Base-by-base conservation (phyloP, 2,888 invertebrate genomes). In the Unio pictorum region DNA sequence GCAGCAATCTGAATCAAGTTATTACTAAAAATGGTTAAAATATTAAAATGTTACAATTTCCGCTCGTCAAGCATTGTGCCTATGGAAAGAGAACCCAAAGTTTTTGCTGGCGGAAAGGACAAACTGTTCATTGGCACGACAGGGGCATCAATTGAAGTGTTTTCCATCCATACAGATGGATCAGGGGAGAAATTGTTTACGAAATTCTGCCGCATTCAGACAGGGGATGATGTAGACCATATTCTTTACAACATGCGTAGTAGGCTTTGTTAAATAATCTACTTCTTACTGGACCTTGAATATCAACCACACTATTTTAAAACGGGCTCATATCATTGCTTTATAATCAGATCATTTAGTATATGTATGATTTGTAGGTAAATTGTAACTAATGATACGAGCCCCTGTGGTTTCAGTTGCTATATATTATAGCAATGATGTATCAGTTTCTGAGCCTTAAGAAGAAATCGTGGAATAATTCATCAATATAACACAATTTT, bases 1-100 rank as follows among this genome's bases (percentile, higher is more conserved):
- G 45, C 45, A 45, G 0, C 1, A 15, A 0, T 45, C 45, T 45
- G 15, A 45, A 45, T 15, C 45, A 45, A 45, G 45, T 4, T 45
- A 34, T 54, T 23, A 54, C 57, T 20, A 72, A 89, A 78, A 74
- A 94, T 94, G 94, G 94, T 94, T 71, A 92, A 93, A 26, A 93
- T 94, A 3, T 92, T 94, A 73, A 93, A 93, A 20, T 93, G 93
- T 67, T 94, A 94, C 83, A 93, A 94, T 89, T 94, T 94, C 86
- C 89, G 92, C 57, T 92, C 92, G 58, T 94, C 94, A 87, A 92
- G 92, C 82, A 92, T 94, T 54, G 92, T 93, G 75, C 92, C 93
- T 11, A 92, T 93, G 62, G 93, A 93, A 81, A 93, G 93, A 76
- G 93, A 89, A 75, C 88, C 94, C 0, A 92, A 93, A 1, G 93